phyloP scores from a whole-genome alignment of 2,113 vertebrate genomes.

The Gobiocypris rarus region DNA sequence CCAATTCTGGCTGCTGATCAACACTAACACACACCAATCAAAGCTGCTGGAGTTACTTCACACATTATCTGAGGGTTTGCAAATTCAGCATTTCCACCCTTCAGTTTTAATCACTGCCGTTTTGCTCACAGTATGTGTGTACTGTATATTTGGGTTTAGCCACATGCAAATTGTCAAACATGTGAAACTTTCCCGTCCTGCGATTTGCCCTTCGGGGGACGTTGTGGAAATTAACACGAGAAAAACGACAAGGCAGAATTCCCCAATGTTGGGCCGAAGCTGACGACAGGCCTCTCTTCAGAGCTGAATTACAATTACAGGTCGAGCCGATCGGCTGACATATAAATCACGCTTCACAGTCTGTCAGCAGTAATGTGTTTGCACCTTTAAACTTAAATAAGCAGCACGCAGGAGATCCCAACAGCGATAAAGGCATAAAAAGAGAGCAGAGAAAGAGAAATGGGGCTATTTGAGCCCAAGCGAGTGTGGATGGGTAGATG shows the following conservation, averaged over 20 bases:
- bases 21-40: neutral
- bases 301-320: conserved; percentile 68
- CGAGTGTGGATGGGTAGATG: conserved; percentile 37
- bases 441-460: conserved; percentile 33
- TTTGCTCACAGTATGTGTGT: neutral
- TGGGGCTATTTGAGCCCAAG: conserved; percentile 42
- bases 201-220: neutral
- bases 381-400: conserved; percentile 70
- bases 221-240: conserved; percentile 54
- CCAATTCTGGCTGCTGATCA: neutral
- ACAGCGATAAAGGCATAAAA: conserved; percentile 54
- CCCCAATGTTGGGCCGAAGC: conserved; percentile 24
- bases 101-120: neutral
- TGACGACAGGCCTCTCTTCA: conserved; percentile 59
- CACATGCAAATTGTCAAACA: conserved; percentile 5
- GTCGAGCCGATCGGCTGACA: conserved; percentile 51
- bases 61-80: neutral
- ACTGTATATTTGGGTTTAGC: neutral
- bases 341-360: conserved; percentile 75
- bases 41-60: too few species aligned
- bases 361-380: conserved; percentile 70
- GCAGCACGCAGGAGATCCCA: conserved; percentile 55
- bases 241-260: conserved; percentile 39
- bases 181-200: conserved; percentile 22
- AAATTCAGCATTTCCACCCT: neutral